Evolutionary conservation across 2,888 invertebrate genomes (phyloP).

Genomic region (Orthosia gracilis): DNA sequence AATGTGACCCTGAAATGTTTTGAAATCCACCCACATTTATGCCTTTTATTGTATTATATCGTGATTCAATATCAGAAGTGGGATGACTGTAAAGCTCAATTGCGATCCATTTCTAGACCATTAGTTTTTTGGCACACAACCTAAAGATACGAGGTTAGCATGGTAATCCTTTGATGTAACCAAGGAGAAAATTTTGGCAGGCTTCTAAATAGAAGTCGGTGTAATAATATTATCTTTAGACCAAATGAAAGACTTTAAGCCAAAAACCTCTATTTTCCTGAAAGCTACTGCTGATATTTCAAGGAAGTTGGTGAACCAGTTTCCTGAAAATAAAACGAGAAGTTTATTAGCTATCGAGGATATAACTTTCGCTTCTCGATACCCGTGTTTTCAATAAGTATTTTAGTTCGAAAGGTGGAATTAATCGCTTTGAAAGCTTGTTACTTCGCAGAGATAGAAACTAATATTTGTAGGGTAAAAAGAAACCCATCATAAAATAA

Average conservation of each 20-base stretch:
- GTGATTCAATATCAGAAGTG: constrained; percentile 14
- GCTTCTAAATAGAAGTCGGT: constrained; percentile 3
- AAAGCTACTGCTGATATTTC: constrained; percentile 23
- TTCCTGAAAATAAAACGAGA: constrained; percentile 54
- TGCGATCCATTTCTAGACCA: constrained; percentile 35
- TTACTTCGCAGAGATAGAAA: not conserved
- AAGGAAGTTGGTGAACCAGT: constrained; percentile 38
- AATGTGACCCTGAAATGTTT: constrained; percentile 23
- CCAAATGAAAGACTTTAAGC: constrained; percentile 38
- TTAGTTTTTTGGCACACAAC: constrained; percentile 42
- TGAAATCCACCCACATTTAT: not conserved
- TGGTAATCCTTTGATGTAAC: constrained; percentile 10
- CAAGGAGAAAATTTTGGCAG: constrained; percentile 37
- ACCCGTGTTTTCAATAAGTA: constrained; percentile 48
- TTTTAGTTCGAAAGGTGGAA: constrained; percentile 37
- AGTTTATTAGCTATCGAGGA: constrained; percentile 49
- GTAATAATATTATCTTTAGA: constrained; percentile 33
- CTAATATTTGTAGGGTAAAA: not conserved
- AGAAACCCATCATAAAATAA: not conserved
- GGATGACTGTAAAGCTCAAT: constrained; percentile 1
- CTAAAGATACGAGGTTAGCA: constrained; percentile 10
- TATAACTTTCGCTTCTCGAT: constrained; percentile 48
- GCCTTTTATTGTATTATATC: constrained; percentile 11
- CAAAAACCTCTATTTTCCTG: constrained; percentile 35
- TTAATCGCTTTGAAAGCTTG: constrained; percentile 30